Conservation (phyloP, 2,888 invertebrate species). For the Caenorhabditis doughertyi region DNA sequence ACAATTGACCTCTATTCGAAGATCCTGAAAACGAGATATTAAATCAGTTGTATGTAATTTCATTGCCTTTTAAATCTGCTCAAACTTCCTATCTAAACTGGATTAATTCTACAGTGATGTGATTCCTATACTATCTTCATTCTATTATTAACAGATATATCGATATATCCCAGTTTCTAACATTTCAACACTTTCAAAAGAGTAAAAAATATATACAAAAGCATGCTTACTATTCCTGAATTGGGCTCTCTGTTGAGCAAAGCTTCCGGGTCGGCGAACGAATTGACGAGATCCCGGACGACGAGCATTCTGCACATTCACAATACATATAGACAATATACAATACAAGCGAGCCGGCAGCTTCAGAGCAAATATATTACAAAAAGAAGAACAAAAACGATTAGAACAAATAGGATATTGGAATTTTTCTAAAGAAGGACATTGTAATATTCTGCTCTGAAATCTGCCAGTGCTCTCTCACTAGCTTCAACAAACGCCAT, state of each 20-base stretch:
- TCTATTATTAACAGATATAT: background rate
- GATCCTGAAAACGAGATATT: background rate
- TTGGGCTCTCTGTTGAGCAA: slow-evolving; percentile 21
- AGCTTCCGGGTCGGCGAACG: slow-evolving; percentile 35
- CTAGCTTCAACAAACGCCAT: background rate
- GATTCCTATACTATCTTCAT: background rate
- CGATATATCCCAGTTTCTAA: background rate
- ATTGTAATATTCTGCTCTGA: background rate
- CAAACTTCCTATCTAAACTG: background rate
- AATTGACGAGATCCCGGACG: slow-evolving; percentile 50
- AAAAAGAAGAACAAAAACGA: background rate
- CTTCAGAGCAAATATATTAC: background rate
- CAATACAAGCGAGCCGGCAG: background rate
- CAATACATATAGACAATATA: slow-evolving; percentile 15
- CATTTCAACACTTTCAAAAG: background rate
- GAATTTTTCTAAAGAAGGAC: background rate
- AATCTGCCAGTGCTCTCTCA: too few relatives aligned
- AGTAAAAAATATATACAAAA: slow-evolving; percentile 5
- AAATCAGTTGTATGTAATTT: background rate
- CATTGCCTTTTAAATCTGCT: background rate
- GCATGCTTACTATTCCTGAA: slow-evolving; percentile 61
- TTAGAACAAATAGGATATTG: background rate
- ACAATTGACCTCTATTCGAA: slow-evolving; percentile 19
- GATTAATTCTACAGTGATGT: background rate
- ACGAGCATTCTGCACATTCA: slow-evolving; percentile 46